Evolutionary conservation across 2,113 vertebrate genomes (phyloP).

Genomic region (Notarius quadriscutis): DNA sequence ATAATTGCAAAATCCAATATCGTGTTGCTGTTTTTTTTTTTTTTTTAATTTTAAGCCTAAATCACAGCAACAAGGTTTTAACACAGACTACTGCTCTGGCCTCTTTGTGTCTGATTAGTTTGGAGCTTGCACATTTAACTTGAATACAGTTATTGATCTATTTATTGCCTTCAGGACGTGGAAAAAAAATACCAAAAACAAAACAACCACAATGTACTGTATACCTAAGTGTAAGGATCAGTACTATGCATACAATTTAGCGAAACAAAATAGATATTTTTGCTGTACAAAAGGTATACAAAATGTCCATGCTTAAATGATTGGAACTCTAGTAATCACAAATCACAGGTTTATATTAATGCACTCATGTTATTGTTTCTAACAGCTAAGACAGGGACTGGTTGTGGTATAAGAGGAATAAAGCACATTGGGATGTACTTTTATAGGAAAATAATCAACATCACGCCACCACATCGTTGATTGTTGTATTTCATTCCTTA

Average conservation of each 20-base stretch:
- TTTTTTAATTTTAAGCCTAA: too few relatives aligned
- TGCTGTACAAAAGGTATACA: background rate
- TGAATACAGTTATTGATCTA: background rate
- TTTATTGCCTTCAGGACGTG: background rate
- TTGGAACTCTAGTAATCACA: background rate
- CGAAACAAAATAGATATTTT: background rate
- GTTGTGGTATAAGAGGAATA: background rate
- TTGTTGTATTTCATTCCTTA: background rate
- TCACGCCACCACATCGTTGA: background rate
- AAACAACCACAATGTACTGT: too few relatives aligned
- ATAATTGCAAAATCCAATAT: background rate
- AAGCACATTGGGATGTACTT: background rate
- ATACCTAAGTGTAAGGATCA: background rate
- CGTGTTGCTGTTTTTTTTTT: background rate
- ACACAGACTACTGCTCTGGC: background rate
- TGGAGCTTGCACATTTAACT: background rate
- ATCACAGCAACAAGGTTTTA: background rate
- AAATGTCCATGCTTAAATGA: background rate
- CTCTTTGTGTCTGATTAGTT: background rate
- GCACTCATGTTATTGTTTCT: background rate
- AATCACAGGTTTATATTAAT: background rate
- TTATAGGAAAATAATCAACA: background rate
- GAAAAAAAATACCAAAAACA: background rate
- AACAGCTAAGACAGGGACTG: background rate
- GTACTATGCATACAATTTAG: background rate